A percentile compares a stretch with the other conserved stretches of the same genome.
phyloP scores from a whole-genome alignment of 2,113 vertebrate genomes.

The Oryzias javanicus region DNA sequence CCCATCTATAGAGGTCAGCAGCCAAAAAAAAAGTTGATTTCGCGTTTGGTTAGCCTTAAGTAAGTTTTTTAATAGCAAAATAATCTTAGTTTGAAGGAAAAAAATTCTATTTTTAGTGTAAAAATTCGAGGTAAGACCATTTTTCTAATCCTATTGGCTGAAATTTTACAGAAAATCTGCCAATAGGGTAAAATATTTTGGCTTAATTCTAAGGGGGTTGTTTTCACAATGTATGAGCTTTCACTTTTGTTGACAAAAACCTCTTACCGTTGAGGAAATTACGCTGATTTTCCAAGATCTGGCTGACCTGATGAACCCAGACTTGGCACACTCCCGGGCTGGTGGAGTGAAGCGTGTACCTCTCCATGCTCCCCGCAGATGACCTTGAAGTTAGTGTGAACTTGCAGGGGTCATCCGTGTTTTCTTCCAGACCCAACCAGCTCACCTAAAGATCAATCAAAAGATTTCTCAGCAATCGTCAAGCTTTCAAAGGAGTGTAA shows the following conservation, averaged over 20 bases:
- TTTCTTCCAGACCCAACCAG: constrained; percentile 95
- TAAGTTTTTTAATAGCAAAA: too few species aligned
- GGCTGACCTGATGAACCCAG: constrained; percentile 96
- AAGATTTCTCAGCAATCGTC: too few species aligned
- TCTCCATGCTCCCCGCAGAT: constrained; percentile 83
- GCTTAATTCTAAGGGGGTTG: too few species aligned
- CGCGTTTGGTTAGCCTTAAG: too few species aligned
- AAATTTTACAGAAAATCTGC: too few species aligned
- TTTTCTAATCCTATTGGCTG: too few species aligned
- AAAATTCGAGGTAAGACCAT: too few species aligned
- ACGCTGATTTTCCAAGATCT: constrained; percentile 98
- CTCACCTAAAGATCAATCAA: constrained; percentile 81
- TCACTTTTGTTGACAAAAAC: neutral
- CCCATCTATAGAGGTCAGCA: too few species aligned
- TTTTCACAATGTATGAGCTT: neutral
- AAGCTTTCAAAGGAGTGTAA: neutral
- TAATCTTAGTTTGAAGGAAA: too few species aligned
- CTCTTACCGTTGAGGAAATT: constrained; percentile 96
- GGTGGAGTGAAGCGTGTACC: constrained; percentile 87
- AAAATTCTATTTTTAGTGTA: too few species aligned
- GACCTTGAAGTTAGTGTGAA: constrained; percentile 93
- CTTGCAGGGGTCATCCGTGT: constrained; percentile 93
- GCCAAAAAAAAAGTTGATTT: too few species aligned
- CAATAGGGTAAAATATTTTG: too few species aligned
- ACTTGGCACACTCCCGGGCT: constrained; percentile 87